phyloP scores from a whole-genome alignment of 2,888 invertebrate genomes.

The Ectemnius continuus region DNA sequence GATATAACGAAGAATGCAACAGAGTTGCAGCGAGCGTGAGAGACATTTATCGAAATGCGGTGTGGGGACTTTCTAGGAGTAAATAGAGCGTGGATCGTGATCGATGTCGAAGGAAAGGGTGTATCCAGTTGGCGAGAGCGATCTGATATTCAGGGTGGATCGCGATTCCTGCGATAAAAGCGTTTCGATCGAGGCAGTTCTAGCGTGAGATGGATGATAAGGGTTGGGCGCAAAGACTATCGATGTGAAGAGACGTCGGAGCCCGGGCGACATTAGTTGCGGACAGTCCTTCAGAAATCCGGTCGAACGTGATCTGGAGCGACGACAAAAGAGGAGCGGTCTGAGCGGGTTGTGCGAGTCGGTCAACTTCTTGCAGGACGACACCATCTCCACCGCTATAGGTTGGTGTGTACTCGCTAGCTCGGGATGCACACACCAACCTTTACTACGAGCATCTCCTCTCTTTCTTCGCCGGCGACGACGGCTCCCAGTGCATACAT shows the following conservation, averaged over 20 bases:
- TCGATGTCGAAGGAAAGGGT: too few relatives aligned
- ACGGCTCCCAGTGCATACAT: conserved; percentile 5
- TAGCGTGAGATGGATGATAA: not conserved
- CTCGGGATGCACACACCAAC: too few relatives aligned
- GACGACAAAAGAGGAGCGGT: conserved; percentile 62
- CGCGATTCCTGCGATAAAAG: conserved; percentile 20
- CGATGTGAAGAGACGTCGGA: conserved; percentile 27
- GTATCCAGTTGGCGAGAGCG: too few relatives aligned
- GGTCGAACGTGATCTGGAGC: conserved; percentile 69
- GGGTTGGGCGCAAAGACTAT: not conserved
- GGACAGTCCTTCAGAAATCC: conserved; percentile 68
- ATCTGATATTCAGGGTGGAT: too few relatives aligned
- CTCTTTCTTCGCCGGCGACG: conserved; percentile 19
- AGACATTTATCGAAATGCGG: too few relatives aligned
- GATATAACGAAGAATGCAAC: too few relatives aligned
- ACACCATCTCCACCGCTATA: conserved; percentile 14
- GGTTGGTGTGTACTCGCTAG: too few relatives aligned
- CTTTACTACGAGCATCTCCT: not conserved
- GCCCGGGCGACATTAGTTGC: conserved; percentile 49
- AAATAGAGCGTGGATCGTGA: too few relatives aligned
- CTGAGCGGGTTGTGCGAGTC: conserved; percentile 50
- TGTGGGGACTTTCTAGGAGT: too few relatives aligned
- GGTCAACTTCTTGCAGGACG: conserved; percentile 59
- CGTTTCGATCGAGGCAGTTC: too few relatives aligned
- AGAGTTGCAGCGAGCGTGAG: too few relatives aligned